A percentile compares a stretch with the other conserved stretches of the same genome.
Evolutionary conservation across 2,113 vertebrate genomes (phyloP).

Genomic region (Clarias gariepinus): DNA sequence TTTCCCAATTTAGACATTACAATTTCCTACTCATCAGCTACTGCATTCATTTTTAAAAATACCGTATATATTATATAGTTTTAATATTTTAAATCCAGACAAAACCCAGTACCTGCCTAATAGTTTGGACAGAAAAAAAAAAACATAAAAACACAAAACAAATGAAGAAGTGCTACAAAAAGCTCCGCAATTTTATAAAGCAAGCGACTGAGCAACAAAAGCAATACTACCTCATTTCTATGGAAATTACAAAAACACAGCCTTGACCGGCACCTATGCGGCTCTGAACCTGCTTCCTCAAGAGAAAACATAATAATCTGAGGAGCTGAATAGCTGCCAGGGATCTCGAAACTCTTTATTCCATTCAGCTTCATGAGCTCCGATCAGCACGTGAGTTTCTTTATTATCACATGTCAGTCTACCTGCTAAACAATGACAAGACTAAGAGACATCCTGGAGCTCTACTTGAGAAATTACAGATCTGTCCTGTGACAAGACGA

Average conservation of each 20-base stretch:
- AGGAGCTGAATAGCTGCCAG: conserved; percentile 6
- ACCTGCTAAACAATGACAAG: not conserved
- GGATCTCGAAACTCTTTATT: not conserved
- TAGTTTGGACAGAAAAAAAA: not conserved
- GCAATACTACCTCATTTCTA: conserved; percentile 25
- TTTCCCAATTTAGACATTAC: conserved; percentile 4
- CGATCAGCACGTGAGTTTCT: not conserved
- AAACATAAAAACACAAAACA: not conserved
- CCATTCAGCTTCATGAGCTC: not conserved
- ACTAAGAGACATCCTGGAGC: not conserved
- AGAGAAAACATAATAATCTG: conserved; percentile 9
- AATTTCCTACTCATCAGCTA: not conserved
- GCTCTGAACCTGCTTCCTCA: not conserved
- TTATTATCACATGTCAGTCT: conserved; percentile 8
- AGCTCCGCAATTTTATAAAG: not conserved
- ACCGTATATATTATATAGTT: not conserved
- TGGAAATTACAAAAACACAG: conserved; percentile 10
- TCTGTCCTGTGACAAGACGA: not conserved
- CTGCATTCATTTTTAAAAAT: not conserved
- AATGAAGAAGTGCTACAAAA: conserved; percentile 14
- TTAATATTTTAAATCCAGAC: conserved; percentile 8
- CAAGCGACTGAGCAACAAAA: not conserved
- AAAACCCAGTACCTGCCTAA: not conserved
- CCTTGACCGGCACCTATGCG: conserved; percentile 1
- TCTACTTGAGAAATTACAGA: not conserved